phyloP scores from a whole-genome alignment of 2,797 vertebrate genomes.

The Melanitta fusca region DNA sequence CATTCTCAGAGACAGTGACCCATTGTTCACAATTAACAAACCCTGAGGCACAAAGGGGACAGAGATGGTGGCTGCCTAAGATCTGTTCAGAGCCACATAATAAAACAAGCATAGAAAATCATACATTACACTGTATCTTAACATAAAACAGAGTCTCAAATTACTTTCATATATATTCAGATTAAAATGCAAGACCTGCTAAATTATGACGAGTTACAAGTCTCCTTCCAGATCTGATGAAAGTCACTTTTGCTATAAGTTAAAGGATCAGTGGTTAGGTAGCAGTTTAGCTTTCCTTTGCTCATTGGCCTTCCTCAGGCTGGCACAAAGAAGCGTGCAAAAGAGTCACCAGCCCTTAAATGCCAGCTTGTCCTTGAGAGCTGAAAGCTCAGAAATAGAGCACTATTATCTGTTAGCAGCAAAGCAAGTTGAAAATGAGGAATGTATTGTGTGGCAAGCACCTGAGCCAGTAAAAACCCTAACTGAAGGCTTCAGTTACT shows the following conservation, averaged over 20 bases:
- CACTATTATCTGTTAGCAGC: background rate
- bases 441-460: background rate
- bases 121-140: background rate
- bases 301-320: background rate
- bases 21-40: slow-evolving; percentile 70
- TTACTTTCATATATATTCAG: background rate
- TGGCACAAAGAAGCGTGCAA: background rate
- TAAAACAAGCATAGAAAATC: background rate
- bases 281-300: slow-evolving; percentile 1
- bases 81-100: slow-evolving; percentile 6
- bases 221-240: background rate
- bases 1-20: slow-evolving; percentile 59
- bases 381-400: background rate
- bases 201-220: background rate
- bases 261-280: background rate
- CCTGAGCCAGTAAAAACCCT: background rate
- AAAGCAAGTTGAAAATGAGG: background rate
- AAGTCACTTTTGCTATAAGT: slow-evolving; percentile 1
- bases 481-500: background rate
- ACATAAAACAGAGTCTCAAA: background rate
- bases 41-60: slow-evolving; percentile 37
- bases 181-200: background rate
- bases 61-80: background rate
- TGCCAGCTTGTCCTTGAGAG: slow-evolving; percentile 18
- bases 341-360: slow-evolving; percentile 16